Evolutionary conservation across 2,113 vertebrate genomes (phyloP).

Genomic region (Mustela lutreola): DNA sequence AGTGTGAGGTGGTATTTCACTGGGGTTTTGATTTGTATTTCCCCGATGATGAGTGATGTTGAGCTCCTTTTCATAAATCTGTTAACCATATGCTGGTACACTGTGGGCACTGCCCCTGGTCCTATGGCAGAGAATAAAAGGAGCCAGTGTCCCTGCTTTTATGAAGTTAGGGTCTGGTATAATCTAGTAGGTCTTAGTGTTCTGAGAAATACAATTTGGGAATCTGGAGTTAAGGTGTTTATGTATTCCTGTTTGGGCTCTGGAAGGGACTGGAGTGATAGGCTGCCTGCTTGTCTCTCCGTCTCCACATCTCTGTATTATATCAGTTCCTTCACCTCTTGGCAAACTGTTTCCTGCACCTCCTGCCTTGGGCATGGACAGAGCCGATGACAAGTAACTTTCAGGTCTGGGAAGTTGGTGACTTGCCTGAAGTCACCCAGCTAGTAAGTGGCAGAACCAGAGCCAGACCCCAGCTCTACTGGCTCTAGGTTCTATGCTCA

Average conservation of each 20-base stretch:
- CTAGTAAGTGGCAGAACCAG: conserved; percentile 22
- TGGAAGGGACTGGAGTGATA: background rate
- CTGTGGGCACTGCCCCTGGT: background rate
- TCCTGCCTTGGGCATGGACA: background rate
- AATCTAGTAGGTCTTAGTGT: background rate
- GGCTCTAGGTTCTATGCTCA: background rate
- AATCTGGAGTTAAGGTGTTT: background rate
- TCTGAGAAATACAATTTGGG: background rate
- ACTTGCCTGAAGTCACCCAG: background rate
- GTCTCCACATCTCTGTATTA: background rate
- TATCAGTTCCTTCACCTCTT: background rate
- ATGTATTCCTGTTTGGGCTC: background rate
- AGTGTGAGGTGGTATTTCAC: background rate
- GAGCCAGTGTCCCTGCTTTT: background rate
- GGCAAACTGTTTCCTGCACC: background rate
- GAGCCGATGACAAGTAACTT: conserved; percentile 24
- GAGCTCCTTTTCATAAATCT: background rate
- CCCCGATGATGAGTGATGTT: background rate
- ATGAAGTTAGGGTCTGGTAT: background rate
- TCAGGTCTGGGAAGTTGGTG: conserved; percentile 48
- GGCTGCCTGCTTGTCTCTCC: background rate
- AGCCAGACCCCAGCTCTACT: background rate
- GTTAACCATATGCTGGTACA: background rate
- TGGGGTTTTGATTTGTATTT: background rate
- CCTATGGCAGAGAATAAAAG: background rate